Conservation (phyloP, 2,888 invertebrate genomes). For the Synergus laeviventris region DNA sequence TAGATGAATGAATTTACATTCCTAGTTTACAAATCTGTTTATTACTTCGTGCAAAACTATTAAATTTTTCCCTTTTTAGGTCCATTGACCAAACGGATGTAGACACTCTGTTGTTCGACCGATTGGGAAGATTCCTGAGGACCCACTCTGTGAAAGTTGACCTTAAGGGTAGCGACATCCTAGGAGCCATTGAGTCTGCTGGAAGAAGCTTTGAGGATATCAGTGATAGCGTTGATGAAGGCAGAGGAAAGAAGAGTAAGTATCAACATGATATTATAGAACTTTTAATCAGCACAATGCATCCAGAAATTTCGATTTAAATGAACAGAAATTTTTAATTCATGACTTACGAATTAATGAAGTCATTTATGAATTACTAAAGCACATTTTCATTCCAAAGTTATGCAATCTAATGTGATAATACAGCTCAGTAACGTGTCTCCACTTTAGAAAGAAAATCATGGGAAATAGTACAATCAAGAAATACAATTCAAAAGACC, state of each 20-base stretch:
- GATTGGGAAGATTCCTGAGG: constrained; percentile 86
- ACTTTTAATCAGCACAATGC: not conserved
- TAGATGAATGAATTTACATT: not conserved
- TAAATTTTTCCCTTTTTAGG: constrained; percentile 58
- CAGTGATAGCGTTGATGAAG: constrained; percentile 80
- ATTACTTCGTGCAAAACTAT: no score
- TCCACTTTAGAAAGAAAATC: no score
- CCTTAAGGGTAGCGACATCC: constrained; percentile 89
- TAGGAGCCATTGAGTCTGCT: constrained; percentile 87
- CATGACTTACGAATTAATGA: not conserved
- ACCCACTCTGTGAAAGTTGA: constrained; percentile 90
- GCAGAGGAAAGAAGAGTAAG: constrained; percentile 88
- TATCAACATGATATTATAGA: constrained; percentile 44
- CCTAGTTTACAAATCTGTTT: not conserved
- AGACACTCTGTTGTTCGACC: constrained; percentile 81
- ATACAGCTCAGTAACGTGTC: no score
- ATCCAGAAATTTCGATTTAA: not conserved
- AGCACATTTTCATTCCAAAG: not conserved
- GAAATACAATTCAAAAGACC: no score
- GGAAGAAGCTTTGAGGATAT: constrained; percentile 86
- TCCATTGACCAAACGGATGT: constrained; percentile 77
- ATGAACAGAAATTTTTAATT: not conserved
- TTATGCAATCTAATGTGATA: not conserved
- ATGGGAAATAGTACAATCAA: no score
- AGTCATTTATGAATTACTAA: not conserved